Conservation (phyloP, 2,113 vertebrate species). For the Probosciger aterrimus region DNA sequence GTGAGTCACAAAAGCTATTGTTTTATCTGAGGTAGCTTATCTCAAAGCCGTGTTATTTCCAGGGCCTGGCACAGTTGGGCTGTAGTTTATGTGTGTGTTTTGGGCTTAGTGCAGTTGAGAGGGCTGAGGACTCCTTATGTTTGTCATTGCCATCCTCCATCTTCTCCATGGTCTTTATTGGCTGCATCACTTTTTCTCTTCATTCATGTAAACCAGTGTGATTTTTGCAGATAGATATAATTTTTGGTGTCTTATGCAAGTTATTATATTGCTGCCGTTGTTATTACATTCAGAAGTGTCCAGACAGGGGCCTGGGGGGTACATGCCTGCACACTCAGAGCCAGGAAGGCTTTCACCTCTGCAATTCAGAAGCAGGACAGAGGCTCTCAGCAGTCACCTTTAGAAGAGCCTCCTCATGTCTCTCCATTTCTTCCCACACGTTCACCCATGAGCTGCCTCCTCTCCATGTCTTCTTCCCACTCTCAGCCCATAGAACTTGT, state of each 20-base stretch:
- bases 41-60: neutral
- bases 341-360: neutral
- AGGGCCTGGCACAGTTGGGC: neutral
- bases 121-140: neutral
- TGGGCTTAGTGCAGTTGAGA: neutral
- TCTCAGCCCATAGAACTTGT: neutral
- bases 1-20: constrained; percentile 15
- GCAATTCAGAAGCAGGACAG: neutral
- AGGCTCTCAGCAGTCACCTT: neutral
- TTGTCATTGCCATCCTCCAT: neutral
- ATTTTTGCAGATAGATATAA: no score
- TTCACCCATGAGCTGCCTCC: neutral
- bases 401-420: neutral
- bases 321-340: fast-evolving
- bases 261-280: neutral
- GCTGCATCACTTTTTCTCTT: neutral
- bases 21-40: neutral
- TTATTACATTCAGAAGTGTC: neutral
- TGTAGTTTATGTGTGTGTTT: neutral
- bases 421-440: neutral
- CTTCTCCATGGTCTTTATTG: neutral
- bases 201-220: neutral
- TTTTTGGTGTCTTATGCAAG: neutral
- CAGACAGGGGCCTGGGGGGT: neutral
- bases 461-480: neutral